These are phyloP conservation scores for Delia radicum DNA, from an alignment of 1,140 invertebrate species.

Conservation along the genomic window DNA sequence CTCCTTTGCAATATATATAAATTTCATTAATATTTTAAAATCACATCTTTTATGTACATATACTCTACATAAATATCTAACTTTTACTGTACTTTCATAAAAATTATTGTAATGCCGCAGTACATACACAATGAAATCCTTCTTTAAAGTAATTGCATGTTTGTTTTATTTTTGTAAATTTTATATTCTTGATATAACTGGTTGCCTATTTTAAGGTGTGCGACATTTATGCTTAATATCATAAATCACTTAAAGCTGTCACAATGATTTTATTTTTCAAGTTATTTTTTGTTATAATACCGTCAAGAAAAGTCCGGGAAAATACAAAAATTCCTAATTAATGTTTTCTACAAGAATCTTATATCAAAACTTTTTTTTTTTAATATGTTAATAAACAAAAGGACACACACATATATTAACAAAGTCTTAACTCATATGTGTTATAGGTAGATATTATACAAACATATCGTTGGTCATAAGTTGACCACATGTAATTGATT, in stretches of 20 bases:
- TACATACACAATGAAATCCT: too few relatives aligned
- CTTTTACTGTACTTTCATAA: too few relatives aligned
- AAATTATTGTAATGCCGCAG: too few relatives aligned
- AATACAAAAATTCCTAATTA: not conserved
- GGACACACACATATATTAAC: not conserved
- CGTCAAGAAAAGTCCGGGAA: not conserved
- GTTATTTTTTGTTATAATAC: not conserved
- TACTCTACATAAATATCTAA: too few relatives aligned
- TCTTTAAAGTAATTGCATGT: not conserved
- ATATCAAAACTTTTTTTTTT: not conserved
- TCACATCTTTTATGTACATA: too few relatives aligned
- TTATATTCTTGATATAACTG: not conserved
- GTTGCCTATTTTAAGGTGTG: slow-evolving; percentile 10
- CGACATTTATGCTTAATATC: slow-evolving; percentile 17
- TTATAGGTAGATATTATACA: not conserved
- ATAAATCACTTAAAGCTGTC: slow-evolving; percentile 20
- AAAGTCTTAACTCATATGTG: not conserved
- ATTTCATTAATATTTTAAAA: too few relatives aligned
- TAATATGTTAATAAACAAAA: not conserved
- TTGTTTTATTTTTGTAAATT: too few relatives aligned
- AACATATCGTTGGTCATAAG: not conserved
- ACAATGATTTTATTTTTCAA: slow-evolving; percentile 6
- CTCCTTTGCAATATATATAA: too few relatives aligned
- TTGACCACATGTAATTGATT: not conserved
- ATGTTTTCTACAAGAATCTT: too few relatives aligned